A percentile compares a stretch with the other conserved stretches of the same genome.
Conservation (phyloP, 1,140 invertebrate genomes). For the Drosophila mayri region DNA sequence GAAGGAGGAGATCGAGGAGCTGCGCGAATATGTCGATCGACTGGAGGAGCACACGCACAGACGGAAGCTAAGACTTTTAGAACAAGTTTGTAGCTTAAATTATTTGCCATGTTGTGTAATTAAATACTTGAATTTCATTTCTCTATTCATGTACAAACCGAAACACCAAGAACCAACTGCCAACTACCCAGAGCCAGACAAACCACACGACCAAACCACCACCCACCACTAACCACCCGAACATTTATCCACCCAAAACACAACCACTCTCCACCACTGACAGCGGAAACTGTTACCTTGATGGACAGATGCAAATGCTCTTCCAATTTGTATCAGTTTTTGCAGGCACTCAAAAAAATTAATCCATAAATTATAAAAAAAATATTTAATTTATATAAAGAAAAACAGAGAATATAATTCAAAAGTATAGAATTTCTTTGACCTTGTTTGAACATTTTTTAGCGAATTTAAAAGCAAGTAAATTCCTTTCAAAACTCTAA, state of each 20-base stretch:
- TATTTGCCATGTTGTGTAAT: conserved; percentile 85
- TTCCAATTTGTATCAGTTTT: conserved; percentile 31
- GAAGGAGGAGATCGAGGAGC: conserved; percentile 96
- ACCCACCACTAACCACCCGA: conserved; percentile 23
- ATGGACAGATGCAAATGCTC: conserved; percentile 35
- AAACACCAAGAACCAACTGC: conserved; percentile 67
- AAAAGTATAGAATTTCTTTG: background rate
- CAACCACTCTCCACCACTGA: conserved; percentile 35
- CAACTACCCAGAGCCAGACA: conserved; percentile 43
- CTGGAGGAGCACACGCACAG: conserved; percentile 95
- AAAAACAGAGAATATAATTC: background rate
- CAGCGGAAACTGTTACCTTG: conserved; percentile 34
- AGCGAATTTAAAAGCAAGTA: background rate
- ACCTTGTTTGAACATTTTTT: background rate
- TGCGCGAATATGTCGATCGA: conserved; percentile 95
- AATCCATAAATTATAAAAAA: background rate
- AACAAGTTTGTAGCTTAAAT: conserved; percentile 90
- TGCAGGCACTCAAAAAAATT: conserved; percentile 29
- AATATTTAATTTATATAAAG: background rate
- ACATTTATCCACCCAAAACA: conserved; percentile 25
- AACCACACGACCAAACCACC: conserved; percentile 41
- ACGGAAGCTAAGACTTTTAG: conserved; percentile 93
- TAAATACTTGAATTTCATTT: conserved; percentile 85
- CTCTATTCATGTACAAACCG: conserved; percentile 84
- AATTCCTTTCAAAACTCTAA: background rate